Evolutionary conservation across 1,140 invertebrate genomes (phyloP), one percentile per base, ranked within the genome.

Genomic region (Rhizoglyphus robini): DNA sequence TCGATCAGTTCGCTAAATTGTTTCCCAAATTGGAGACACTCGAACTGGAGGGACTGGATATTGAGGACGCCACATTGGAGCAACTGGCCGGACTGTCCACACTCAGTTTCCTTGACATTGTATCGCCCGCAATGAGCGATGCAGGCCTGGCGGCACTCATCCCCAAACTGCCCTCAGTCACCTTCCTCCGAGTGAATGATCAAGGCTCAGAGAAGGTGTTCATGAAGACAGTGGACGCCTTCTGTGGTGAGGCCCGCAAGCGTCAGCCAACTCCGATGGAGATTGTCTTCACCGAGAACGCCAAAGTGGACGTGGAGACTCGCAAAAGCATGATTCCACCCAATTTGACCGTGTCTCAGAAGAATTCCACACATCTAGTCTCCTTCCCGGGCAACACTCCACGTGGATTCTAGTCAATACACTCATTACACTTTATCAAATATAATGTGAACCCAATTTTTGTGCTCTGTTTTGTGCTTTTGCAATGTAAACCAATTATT

Each of bases 371-470:
- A 1, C 46, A 48, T 64, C n/a, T 64, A n/a, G 15, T 64, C 2
- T 64, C 47, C 8, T 64, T 64, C 41, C 63, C 63, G n/a, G 63
- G 63, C 1, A 27, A n/a, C 11, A 64, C 63, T 3, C 63, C 63
- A 18, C 46, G 63, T 27, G 63, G 63, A 23, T 64, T 64, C 30
- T 64, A 54, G 18, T 41, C 18, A 18, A 41, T 41, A 41, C 8
- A n/a, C n/a, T n/a, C n/a, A n/a, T n/a, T n/a, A n/a, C n/a, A n/a
- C n/a, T n/a, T n/a, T n/a, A n/a, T n/a, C n/a, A n/a, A n/a, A n/a
- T n/a, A n/a, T n/a, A n/a, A n/a, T n/a, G n/a, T n/a, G n/a, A n/a
- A n/a, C n/a, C n/a, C n/a, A n/a, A n/a, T n/a, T n/a, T n/a, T n/a
- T n/a, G n/a, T n/a, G n/a, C n/a, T n/a, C n/a, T n/a, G n/a, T n/a